Base-by-base conservation (phyloP, 2,888 invertebrate genomes). In the Pollenia angustigena region DNA sequence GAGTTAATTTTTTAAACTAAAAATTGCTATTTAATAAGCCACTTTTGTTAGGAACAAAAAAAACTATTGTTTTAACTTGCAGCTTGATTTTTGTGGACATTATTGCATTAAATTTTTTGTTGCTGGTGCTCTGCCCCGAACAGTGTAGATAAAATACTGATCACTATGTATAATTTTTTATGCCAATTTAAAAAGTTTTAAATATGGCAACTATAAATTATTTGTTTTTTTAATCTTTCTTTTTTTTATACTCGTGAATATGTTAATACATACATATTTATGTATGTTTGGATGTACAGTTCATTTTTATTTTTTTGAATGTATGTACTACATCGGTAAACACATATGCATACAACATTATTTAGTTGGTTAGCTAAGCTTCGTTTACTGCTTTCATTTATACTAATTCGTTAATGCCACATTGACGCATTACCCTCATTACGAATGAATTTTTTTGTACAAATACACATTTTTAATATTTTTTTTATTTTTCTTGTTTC, bases 361-460 rank as follows among this genome's bases (percentile, higher is more conserved):
- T 7, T 71, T 8, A n/a, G 14, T 80, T 62, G 40, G 50, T 44
- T 46, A 56, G 40, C 52, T 64, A 60, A 71, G 44, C 60, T 69
- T 52, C 69, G 69, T 80, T 60, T 58, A 58, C 42, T 58, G 58
- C 60, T 80, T 69, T 62, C 44, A 80, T 71, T 80, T 69, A 44
- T 62, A 62, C n/a, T 14, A 66, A 71, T 54, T 71, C 71, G 44
- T 71, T 80, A 80, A 62, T 72, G 80, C 80, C 71, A 80, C 80
- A 80, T 80, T 80, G 71, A 80, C 80, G 71, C 46, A 71, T 62
- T 80, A 80, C 69, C 79, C 64, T 60, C 23, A 32, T 69, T 69
- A 69, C 42, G 79, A 69, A 42, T 40, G 58, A 66, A 66, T 58
- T 50, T 40, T 80, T 9, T 69, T 72, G 46, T 44, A 46, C 80